Evolutionary conservation across 2,797 vertebrate species (phyloP).

Genomic region (Falco rusticolus): DNA sequence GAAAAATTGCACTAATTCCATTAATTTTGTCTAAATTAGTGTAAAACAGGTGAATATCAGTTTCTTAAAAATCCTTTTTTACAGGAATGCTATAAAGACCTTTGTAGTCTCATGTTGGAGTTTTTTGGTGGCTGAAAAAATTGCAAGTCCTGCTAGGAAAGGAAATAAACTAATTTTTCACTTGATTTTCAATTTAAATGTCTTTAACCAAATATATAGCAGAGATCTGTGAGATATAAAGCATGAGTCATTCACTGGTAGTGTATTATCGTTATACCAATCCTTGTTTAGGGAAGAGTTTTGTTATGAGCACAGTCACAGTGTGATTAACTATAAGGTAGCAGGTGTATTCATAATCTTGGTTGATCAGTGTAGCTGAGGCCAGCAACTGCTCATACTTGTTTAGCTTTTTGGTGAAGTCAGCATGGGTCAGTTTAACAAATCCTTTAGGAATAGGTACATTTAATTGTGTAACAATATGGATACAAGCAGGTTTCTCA

Average conservation of each 20-base stretch:
- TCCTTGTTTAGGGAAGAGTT: not conserved
- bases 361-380: not conserved
- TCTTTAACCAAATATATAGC: not conserved
- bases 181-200: not conserved
- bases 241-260: not conserved
- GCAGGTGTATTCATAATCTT: not conserved
- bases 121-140: not conserved
- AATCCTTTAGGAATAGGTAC: not conserved
- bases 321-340: not conserved
- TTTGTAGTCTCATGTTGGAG: not conserved
- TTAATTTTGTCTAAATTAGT: not conserved
- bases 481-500: not conserved
- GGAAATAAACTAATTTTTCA: not conserved
- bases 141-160: not conserved
- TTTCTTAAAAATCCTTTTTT: not conserved
- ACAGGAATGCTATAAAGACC: not conserved
- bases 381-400: not conserved
- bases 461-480: not conserved
- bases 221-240: not conserved
- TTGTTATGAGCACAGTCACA: not conserved
- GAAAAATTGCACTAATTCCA: not conserved
- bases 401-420: not conserved
- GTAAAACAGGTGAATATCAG: not conserved
- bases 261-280: not conserved
- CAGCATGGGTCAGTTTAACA: not conserved